Evolutionary conservation across 2,888 invertebrate genomes (phyloP), one percentile per base, ranked within the genome.

Genomic region (Platycheirus rosarum): DNA sequence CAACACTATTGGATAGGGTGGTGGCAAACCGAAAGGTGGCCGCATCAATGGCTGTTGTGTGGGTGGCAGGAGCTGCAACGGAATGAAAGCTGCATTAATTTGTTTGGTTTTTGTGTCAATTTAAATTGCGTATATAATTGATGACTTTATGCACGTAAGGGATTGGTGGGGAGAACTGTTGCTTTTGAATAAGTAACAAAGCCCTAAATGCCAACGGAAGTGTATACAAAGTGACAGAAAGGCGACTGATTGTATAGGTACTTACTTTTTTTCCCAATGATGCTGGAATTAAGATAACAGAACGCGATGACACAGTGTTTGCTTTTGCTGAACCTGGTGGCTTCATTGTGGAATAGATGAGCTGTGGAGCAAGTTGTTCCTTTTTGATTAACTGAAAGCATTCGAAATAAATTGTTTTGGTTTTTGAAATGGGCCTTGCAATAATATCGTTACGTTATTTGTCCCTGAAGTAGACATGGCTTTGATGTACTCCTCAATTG

Each of bases 401-500:
- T 37, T 53, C 9, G 11, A n/a, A 14, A 29, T 32, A 13, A 18
- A 76, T 2, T 9, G 7, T 6, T 32, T n/a, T n/a, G n/a, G 18
- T 32, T 26, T 14, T 14, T 57, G n/a, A n/a, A n/a, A n/a, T 16
- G 7, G 2, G 26, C 26, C 35, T 66, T 55, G 26, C 2, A 37
- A 16, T 13, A 37, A 53, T 40, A 29, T n/a, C 29, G 13, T 70
- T 75, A 90, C 90, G 85, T 88, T 89, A 51, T 88, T 89, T 40
- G 82, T 87, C 69, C 86, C 87, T 35, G 85, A 86, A 8, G 88
- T 53, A 1, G 89, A 88, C 87, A 90, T 88, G 0, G 89, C 87
- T 70, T 89, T 91, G 11, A 90, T 88, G 63, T 90, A 90, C 68
- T 90, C 89, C 35, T 90, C 89, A 14, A 89, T 86, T 78, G 88